Evolutionary conservation across 1,140 invertebrate genomes (phyloP).

Genomic region (Brachionus asplanchnoidis): DNA sequence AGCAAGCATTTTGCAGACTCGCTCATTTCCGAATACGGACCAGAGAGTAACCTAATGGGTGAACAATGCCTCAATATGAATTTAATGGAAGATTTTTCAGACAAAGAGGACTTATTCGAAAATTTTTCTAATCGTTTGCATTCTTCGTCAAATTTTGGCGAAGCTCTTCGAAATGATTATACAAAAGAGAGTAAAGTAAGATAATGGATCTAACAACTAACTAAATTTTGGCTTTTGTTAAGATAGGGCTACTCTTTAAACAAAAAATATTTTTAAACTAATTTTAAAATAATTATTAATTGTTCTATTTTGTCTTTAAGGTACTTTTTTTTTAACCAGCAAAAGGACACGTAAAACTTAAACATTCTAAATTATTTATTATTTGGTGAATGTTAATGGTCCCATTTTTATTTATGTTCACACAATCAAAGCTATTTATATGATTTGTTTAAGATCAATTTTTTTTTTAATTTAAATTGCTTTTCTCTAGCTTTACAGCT

Average conservation of each 20-base stretch:
- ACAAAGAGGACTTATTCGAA: conserved; percentile 2
- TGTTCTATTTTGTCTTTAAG: neutral
- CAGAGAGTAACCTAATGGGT: neutral
- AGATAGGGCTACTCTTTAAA: neutral
- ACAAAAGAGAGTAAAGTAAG: neutral
- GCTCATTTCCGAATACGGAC: neutral
- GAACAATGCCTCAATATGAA: conserved; percentile 17
- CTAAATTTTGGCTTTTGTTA: neutral
- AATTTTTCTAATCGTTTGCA: conserved; percentile 33
- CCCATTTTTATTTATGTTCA: neutral
- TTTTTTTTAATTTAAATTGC: neutral
- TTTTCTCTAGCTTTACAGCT: neutral
- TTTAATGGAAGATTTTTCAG: neutral
- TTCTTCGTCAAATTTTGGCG: conserved; percentile 1
- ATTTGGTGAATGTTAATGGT: neutral
- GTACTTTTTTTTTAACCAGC: neutral
- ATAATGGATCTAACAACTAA: neutral
- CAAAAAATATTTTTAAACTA: neutral
- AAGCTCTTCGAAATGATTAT: neutral
- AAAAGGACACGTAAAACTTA: neutral
- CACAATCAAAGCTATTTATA: neutral
- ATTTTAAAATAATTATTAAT: neutral
- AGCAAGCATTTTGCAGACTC: conserved; percentile 18
- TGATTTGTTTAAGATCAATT: neutral
- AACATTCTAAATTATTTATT: neutral